Evolutionary conservation across 2,797 vertebrate genomes (phyloP).

Genomic region (Hypotaenidia okinawae): DNA sequence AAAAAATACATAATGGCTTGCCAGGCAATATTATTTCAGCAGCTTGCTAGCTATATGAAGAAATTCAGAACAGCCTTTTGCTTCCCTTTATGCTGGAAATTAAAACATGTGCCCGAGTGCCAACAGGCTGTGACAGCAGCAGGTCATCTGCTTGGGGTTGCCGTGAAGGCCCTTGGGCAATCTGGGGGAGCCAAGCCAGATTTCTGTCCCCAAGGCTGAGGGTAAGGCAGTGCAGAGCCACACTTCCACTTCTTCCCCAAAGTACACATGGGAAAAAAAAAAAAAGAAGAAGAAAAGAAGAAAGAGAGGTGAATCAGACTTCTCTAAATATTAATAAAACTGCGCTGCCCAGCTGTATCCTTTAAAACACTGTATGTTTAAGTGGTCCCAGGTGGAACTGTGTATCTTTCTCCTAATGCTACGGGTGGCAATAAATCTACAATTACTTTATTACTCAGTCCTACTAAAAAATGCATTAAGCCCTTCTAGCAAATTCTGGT

Average conservation of each 20-base stretch:
- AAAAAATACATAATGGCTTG: slow-evolving; percentile 58
- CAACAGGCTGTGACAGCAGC: not conserved
- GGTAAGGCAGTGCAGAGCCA: not conserved
- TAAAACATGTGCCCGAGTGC: not conserved
- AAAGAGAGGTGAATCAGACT: not conserved
- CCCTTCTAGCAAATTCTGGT: not conserved
- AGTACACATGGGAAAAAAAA: not conserved
- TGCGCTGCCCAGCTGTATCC: not conserved
- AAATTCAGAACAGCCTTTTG: not conserved
- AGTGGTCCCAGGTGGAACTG: not conserved
- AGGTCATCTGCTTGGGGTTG: not conserved
- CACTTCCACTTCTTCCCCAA: not conserved
- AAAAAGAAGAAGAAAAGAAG: not conserved
- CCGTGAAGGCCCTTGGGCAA: not conserved
- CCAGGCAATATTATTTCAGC: not conserved
- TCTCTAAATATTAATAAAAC: not conserved
- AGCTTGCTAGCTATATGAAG: not conserved
- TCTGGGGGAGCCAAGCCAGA: not conserved
- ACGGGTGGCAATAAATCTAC: slow-evolving; percentile 6
- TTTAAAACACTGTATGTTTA: not conserved
- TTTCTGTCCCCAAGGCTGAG: not conserved
- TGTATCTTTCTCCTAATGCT: not conserved
- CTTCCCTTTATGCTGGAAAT: not conserved
- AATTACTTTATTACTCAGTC: not conserved
- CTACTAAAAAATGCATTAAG: slow-evolving; percentile 23